Evolutionary conservation across 2,888 invertebrate species (phyloP).

Genomic region (Flexamia atlantica): DNA sequence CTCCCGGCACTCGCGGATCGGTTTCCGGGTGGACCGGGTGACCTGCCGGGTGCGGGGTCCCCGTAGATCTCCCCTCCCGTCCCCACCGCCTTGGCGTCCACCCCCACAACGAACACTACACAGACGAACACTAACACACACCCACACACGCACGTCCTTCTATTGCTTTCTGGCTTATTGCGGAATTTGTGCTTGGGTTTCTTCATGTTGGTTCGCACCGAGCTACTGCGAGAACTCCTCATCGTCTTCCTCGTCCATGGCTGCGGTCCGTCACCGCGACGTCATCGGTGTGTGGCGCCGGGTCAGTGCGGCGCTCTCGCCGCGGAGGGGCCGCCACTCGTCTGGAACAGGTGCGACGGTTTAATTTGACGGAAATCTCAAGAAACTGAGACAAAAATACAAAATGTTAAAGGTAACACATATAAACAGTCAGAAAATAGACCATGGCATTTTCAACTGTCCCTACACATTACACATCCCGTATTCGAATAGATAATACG

Average conservation of each 20-base stretch:
- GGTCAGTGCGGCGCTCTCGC: not conserved
- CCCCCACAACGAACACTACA: slow-evolving; percentile 47
- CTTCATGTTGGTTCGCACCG: slow-evolving; percentile 24
- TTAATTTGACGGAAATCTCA: no score
- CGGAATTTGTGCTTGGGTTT: slow-evolving; percentile 51
- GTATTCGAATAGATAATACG: no score
- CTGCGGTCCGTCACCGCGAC: slow-evolving; percentile 32
- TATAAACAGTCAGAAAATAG: no score
- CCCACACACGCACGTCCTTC: slow-evolving; percentile 46
- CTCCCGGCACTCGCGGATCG: not conserved
- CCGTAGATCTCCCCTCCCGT: slow-evolving; percentile 51
- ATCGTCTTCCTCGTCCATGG: slow-evolving; percentile 58
- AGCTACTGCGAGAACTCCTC: slow-evolving; percentile 30
- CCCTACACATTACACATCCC: no score
- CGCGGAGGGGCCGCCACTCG: not conserved
- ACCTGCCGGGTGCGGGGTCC: slow-evolving; percentile 52
- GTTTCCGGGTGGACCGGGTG: slow-evolving; percentile 50
- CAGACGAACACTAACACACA: slow-evolving; percentile 48
- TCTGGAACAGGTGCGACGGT: slow-evolving; percentile 11
- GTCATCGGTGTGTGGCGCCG: not conserved
- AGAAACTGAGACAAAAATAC: no score
- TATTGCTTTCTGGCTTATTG: slow-evolving; percentile 47
- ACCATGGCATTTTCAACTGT: no score
- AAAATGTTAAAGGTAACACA: no score
- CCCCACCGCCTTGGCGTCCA: slow-evolving; percentile 56